A percentile compares a stretch with the other conserved stretches of the same genome.
Evolutionary conservation across 2,888 invertebrate genomes (phyloP).

Genomic region (Chydorus sphaericus): DNA sequence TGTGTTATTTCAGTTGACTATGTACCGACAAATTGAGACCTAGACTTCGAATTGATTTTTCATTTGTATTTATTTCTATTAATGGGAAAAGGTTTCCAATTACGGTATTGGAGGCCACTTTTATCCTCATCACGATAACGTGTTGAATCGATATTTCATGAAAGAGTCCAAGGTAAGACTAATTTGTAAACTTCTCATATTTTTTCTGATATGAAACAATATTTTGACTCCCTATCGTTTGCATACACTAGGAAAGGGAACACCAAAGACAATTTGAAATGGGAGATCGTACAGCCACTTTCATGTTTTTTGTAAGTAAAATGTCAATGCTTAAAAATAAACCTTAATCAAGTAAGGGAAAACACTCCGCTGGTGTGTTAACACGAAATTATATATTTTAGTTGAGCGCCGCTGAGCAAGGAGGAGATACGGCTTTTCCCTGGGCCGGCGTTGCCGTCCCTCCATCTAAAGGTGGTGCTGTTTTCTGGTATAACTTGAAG

Average conservation of each 20-base stretch:
- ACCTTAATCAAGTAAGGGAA: no score
- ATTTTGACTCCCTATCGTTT: neutral
- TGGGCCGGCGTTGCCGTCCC: slow-evolving; percentile 22
- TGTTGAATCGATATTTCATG: slow-evolving; percentile 19
- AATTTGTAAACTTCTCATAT: no score
- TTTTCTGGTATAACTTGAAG: slow-evolving; percentile 33
- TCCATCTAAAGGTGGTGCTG: slow-evolving; percentile 28
- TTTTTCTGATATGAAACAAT: neutral
- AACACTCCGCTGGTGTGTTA: no score
- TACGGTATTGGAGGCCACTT: slow-evolving; percentile 34
- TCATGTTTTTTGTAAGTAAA: slow-evolving; percentile 25
- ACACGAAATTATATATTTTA: no score
- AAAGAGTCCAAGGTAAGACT: slow-evolving; percentile 19
- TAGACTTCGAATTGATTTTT: neutral
- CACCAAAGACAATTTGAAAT: no score
- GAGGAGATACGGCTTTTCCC: slow-evolving; percentile 26
- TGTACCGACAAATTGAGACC: no score
- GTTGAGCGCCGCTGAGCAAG: slow-evolving; percentile 21
- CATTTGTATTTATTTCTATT: no score
- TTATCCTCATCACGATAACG: slow-evolving; percentile 27
- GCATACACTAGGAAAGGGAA: no score
- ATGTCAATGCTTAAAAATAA: no score
- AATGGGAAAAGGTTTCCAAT: slow-evolving; percentile 27
- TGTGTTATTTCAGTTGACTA: no score
- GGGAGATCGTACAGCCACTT: slow-evolving; percentile 23